Evolutionary conservation across 2,888 invertebrate genomes (phyloP).

Genomic region (Neelides folsomi): DNA sequence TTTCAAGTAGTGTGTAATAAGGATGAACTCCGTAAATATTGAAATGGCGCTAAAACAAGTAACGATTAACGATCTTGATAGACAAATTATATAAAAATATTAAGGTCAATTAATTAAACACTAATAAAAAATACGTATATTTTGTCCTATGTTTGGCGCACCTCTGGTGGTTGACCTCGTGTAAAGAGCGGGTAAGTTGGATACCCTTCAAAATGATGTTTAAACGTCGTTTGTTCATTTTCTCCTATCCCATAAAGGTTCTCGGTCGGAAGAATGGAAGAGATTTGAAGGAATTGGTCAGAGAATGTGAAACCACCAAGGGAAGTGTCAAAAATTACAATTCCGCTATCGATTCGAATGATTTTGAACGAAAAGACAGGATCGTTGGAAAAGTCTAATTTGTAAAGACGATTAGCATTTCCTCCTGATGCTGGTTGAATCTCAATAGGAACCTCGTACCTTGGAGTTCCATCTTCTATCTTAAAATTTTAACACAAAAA

Average conservation of each 20-base stretch:
- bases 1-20: too few species aligned
- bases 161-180: slow-evolving; percentile 23
- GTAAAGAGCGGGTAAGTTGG: slow-evolving; percentile 17
- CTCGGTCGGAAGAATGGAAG: slow-evolving; percentile 36
- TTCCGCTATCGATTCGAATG: slow-evolving; percentile 16
- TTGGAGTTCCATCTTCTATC: slow-evolving; percentile 15
- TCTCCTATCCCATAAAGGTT: slow-evolving; percentile 42
- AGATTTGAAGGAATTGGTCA: slow-evolving; percentile 40
- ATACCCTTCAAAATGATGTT: slow-evolving; percentile 35
- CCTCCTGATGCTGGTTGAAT: slow-evolving; percentile 14
- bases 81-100: too few species aligned
- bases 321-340: slow-evolving; percentile 33
- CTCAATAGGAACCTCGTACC: slow-evolving; percentile 24
- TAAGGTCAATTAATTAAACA: too few species aligned
- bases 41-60: too few species aligned
- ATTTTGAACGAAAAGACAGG: slow-evolving; percentile 22
- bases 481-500: neutral
- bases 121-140: too few species aligned
- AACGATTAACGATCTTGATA: too few species aligned
- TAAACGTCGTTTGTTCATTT: slow-evolving; percentile 37
- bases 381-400: slow-evolving; percentile 15
- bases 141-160: slow-evolving; percentile 6
- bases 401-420: slow-evolving; percentile 14
- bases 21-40: too few species aligned
- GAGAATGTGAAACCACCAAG: slow-evolving; percentile 38